Percentiles rank a stretch among this genome's conserved stretches.
These are phyloP conservation scores for Lamellibrachia columna DNA, from an alignment of 2,888 invertebrate genomes.

Conservation along the genomic window DNA sequence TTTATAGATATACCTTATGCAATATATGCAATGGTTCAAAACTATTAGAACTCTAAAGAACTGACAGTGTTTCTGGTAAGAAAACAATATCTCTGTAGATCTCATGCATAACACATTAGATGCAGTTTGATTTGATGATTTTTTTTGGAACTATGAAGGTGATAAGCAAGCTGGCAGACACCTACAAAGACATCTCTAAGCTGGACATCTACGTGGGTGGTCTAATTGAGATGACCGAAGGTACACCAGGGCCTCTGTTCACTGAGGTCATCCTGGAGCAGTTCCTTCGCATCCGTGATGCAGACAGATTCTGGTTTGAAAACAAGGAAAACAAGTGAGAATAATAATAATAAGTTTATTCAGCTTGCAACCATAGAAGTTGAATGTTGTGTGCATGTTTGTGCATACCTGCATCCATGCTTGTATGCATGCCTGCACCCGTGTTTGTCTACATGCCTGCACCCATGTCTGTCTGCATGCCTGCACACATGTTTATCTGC, in stretches of 20 bases:
- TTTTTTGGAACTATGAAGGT: conserved; percentile 26
- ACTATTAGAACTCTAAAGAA: too few relatives aligned
- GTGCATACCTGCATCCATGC: too few relatives aligned
- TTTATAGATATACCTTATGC: too few relatives aligned
- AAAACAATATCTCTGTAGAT: too few relatives aligned
- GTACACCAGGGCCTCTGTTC: conserved; percentile 82
- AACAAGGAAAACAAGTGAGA: conserved; percentile 86
- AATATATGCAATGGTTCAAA: too few relatives aligned
- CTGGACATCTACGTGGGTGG: conserved; percentile 97
- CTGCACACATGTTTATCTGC: too few relatives aligned
- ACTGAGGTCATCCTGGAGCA: conserved; percentile 90
- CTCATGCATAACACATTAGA: too few relatives aligned
- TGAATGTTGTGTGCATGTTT: too few relatives aligned
- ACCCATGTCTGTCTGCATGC: too few relatives aligned
- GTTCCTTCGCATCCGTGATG: conserved; percentile 87
- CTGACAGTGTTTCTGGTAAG: too few relatives aligned
- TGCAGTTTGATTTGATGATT: neutral
- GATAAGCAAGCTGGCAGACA: conserved; percentile 27
- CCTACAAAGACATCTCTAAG: conserved; percentile 79
- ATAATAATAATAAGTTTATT: neutral
- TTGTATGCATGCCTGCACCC: too few relatives aligned
- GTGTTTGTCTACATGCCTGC: too few relatives aligned
- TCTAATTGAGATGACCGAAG: conserved; percentile 84
- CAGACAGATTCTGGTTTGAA: conserved; percentile 98
- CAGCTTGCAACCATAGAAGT: neutral